Conservation (phyloP, 2,113 vertebrate species). For the Bombycilla garrulus region DNA sequence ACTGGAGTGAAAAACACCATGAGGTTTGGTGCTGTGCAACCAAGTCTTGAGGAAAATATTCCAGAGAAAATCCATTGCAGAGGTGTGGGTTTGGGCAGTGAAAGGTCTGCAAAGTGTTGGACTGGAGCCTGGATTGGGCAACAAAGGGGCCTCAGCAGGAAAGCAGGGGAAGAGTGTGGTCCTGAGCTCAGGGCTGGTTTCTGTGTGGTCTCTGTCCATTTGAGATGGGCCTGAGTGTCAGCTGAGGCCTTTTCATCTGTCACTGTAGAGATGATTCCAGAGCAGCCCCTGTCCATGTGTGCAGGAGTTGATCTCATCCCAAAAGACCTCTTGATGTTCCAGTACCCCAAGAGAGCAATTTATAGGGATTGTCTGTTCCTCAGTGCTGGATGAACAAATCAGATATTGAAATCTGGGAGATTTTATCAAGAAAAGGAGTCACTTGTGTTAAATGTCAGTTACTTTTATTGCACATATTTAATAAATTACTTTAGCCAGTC, state of each 20-base stretch:
- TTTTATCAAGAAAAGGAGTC: neutral
- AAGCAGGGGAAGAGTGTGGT: neutral
- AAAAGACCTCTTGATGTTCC: neutral
- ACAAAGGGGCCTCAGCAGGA: neutral
- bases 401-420: neutral
- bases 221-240: neutral
- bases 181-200: neutral
- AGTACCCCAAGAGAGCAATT: neutral
- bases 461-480: neutral
- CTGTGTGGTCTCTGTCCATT: neutral
- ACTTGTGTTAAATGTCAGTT: no score
- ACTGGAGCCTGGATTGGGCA: neutral
- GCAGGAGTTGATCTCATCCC: neutral
- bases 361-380: rapidly evolving
- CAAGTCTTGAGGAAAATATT: neutral
- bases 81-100: neutral
- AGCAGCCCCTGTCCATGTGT: rapidly evolving
- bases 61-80: neutral
- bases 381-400: neutral
- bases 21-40: neutral
- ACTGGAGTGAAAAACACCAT: neutral
- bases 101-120: neutral
- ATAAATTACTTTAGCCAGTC: neutral
- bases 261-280: neutral
- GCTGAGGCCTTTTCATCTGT: neutral